Evolutionary conservation across 2,113 vertebrate genomes (phyloP).

Genomic region (Xyrauchen texanus): DNA sequence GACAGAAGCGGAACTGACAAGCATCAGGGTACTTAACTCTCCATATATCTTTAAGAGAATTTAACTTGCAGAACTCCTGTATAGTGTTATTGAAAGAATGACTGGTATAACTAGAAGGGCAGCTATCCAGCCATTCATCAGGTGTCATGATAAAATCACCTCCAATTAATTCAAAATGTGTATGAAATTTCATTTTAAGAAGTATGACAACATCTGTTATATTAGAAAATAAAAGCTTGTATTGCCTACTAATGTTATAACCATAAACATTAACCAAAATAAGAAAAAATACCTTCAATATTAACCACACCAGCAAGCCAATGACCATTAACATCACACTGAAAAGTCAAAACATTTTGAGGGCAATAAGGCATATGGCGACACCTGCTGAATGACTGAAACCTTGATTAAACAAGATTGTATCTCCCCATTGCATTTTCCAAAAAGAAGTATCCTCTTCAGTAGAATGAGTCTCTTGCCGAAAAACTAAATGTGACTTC

Average conservation of each 20-base stretch:
- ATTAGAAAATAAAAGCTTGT: neutral
- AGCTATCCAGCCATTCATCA: neutral
- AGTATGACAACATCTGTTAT: neutral
- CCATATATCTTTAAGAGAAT: constrained; percentile 1
- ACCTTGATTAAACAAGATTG: too few species aligned
- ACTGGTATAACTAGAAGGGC: neutral
- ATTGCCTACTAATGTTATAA: constrained; percentile 2
- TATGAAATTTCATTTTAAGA: too few species aligned
- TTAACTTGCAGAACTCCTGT: neutral
- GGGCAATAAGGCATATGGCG: too few species aligned
- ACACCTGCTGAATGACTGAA: too few species aligned
- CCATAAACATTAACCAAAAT: constrained; percentile 40
- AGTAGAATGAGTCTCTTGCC: too few species aligned
- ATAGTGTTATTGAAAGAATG: constrained; percentile 10
- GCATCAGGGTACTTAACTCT: neutral
- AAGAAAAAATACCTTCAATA: constrained; percentile 10
- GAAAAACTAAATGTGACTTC: too few species aligned
- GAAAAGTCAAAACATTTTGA: neutral
- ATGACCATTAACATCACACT: constrained; percentile 2
- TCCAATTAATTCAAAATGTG: too few species aligned
- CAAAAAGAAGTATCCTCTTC: too few species aligned
- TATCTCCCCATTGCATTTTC: too few species aligned
- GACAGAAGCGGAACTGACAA: neutral
- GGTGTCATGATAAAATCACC: too few species aligned
- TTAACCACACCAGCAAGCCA: constrained; percentile 22